Evolutionary conservation across 2,797 vertebrate genomes (phyloP).

Genomic region (Hirundo rustica): DNA sequence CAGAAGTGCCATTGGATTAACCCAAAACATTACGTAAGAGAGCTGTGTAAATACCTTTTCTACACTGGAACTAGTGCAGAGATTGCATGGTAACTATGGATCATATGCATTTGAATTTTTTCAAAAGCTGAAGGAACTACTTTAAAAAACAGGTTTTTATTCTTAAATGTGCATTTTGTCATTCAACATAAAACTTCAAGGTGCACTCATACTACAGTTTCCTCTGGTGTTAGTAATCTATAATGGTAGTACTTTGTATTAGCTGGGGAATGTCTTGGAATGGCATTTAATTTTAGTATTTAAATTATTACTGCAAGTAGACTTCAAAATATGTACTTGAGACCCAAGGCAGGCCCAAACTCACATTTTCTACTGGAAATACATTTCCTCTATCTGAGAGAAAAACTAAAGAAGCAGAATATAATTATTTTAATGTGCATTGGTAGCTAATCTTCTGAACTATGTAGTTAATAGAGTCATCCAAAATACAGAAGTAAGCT

Average conservation of each 20-base stretch:
- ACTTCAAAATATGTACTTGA: not conserved
- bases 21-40: not conserved
- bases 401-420: not conserved
- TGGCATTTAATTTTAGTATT: not conserved
- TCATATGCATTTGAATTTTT: not conserved
- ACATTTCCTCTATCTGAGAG: not conserved
- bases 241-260: not conserved
- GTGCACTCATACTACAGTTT: not conserved
- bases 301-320: not conserved
- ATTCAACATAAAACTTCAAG: not conserved
- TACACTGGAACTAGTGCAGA: not conserved
- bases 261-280: not conserved
- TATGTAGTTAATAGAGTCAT: not conserved
- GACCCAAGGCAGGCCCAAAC: not conserved
- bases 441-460: not conserved
- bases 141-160: not conserved
- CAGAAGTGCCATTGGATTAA: not conserved
- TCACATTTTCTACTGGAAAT: not conserved
- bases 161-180: not conserved
- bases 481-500: not conserved
- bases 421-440: not conserved
- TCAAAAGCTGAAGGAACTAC: not conserved
- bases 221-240: not conserved
- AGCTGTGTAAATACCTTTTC: not conserved
- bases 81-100: not conserved